Conservation (phyloP, 1,140 invertebrate genomes). For the Drosophila saltans region DNA sequence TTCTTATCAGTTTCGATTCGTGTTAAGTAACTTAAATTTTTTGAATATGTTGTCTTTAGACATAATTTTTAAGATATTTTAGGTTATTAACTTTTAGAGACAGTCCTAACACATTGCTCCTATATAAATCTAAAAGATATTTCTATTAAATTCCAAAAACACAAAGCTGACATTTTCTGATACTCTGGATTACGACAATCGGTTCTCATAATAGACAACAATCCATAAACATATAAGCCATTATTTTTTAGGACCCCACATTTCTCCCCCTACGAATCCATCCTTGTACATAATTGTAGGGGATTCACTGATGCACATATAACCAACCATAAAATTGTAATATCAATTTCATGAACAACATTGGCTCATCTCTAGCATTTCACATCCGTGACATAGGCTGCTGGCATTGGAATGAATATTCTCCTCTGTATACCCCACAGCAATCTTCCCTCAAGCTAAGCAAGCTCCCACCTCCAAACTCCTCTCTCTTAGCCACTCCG, state of each 20-base stretch:
- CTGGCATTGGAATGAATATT: background rate
- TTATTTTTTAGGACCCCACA: background rate
- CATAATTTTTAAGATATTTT: too few species aligned
- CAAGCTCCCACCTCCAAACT: background rate
- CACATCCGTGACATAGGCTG: constrained; percentile 1
- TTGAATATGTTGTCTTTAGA: too few species aligned
- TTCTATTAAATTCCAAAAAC: too few species aligned
- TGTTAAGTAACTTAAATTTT: too few species aligned
- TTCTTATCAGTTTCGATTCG: too few species aligned
- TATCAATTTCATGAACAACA: constrained; percentile 16
- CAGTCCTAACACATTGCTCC: too few species aligned
- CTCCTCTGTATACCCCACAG: background rate
- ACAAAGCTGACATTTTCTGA: too few species aligned
- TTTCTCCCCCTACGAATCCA: background rate
- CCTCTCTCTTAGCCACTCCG: background rate
- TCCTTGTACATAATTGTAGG: background rate
- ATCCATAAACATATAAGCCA: too few species aligned
- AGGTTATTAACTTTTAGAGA: too few species aligned
- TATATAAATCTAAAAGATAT: too few species aligned
- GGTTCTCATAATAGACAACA: too few species aligned
- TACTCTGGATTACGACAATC: too few species aligned
- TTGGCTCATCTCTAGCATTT: constrained; percentile 18
- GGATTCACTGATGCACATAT: background rate
- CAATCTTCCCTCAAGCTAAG: background rate
- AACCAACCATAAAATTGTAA: constrained; percentile 16